These are phyloP conservation scores for Bombus fervidus DNA, from an alignment of 1,140 invertebrate species.

Conservation along the genomic window DNA sequence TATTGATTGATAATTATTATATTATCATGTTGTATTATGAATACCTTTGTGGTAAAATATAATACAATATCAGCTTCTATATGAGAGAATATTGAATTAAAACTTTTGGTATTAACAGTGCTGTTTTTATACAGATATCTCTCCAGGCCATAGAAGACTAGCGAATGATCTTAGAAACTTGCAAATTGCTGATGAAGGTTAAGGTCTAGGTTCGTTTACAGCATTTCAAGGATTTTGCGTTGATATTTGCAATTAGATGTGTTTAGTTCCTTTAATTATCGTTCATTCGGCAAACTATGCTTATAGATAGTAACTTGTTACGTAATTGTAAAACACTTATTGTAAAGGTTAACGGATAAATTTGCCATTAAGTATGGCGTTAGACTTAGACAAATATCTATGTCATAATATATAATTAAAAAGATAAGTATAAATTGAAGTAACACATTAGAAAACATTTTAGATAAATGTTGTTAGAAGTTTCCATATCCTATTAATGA, in stretches of 20 bases:
- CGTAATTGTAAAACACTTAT: neutral
- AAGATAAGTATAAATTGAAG: no score
- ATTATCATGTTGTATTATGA: no score
- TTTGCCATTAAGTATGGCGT: neutral
- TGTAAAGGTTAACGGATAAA: conserved; percentile 1
- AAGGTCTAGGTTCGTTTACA: neutral
- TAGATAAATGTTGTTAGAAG: no score
- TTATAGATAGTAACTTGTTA: neutral
- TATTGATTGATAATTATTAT: no score
- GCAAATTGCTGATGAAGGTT: conserved; percentile 44
- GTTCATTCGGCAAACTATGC: neutral
- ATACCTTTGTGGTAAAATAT: no score
- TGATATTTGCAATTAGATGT: conserved; percentile 13
- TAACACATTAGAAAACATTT: no score
- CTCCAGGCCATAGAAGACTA: neutral
- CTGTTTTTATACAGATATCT: neutral
- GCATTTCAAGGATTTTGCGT: neutral
- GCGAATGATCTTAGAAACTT: conserved; percentile 12
- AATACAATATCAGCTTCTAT: no score
- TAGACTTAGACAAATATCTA: no score
- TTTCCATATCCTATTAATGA: no score
- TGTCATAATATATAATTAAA: no score
- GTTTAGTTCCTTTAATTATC: conserved; percentile 19
- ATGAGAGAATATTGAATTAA: no score
- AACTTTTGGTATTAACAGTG: no score